Conservation (phyloP, 1,140 invertebrate genomes). For the Drosophila nannoptera region DNA sequence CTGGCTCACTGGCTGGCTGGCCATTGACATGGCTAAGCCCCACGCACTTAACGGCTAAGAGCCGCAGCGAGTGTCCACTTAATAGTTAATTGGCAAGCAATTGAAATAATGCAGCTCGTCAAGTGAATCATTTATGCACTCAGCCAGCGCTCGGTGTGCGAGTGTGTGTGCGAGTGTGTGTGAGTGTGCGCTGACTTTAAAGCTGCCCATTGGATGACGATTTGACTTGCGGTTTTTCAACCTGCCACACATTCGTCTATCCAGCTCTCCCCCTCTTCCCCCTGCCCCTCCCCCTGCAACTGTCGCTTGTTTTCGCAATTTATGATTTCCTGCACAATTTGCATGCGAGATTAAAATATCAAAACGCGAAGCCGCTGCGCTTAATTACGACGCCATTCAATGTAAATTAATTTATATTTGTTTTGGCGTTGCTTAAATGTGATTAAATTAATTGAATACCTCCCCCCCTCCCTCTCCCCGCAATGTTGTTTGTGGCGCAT, state of each 20-base stretch:
- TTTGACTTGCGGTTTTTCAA: conserved; percentile 48
- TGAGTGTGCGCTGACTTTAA: background rate
- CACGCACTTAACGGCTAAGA: conserved; percentile 19
- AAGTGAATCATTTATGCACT: conserved; percentile 34
- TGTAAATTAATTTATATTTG: conserved; percentile 69
- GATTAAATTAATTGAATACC: conserved; percentile 64
- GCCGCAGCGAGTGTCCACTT: conserved; percentile 14
- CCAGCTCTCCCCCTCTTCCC: background rate
- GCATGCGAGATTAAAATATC: conserved; percentile 68
- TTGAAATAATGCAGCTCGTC: conserved; percentile 40
- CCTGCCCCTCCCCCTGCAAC: background rate
- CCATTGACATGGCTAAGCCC: conserved; percentile 31
- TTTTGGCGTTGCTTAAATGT: conserved; percentile 56
- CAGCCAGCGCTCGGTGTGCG: background rate
- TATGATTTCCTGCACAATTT: conserved; percentile 70
- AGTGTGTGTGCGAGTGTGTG: no score
- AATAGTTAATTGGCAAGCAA: conserved; percentile 42
- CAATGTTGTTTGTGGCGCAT: conserved; percentile 3
- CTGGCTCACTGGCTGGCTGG: background rate
- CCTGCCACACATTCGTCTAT: conserved; percentile 1
- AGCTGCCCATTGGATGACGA: conserved; percentile 15
- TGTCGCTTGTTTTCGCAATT: conserved; percentile 52
- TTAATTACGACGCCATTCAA: conserved; percentile 56
- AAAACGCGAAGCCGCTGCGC: conserved; percentile 48
- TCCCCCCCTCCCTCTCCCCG: background rate